phyloP scores from a whole-genome alignment of 1,140 invertebrate species.

The Nomia melanderi region DNA sequence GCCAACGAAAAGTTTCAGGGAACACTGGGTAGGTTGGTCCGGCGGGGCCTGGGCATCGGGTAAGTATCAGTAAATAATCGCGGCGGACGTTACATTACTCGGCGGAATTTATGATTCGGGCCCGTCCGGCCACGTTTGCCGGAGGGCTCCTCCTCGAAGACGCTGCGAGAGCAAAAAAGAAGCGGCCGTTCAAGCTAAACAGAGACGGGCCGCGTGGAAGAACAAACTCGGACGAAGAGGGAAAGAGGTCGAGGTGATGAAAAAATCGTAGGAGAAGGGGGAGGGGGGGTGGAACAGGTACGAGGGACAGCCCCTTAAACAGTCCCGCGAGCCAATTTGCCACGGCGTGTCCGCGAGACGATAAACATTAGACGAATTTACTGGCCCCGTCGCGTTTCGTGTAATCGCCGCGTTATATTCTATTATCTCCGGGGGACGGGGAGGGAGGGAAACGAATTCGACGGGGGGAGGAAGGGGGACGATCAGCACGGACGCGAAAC shows the following conservation, averaged over 20 bases:
- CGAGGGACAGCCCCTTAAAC: constrained; percentile 65
- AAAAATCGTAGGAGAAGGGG: constrained; percentile 46
- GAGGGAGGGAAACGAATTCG: background rate
- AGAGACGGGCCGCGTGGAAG: constrained; percentile 13
- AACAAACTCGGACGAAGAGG: constrained; percentile 25
- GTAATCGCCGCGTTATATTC: background rate
- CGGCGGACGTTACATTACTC: constrained; percentile 77
- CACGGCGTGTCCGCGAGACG: constrained; percentile 66
- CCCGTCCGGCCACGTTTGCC: constrained; percentile 72
- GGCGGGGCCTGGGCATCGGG: constrained; percentile 64
- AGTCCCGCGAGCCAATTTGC: constrained; percentile 74
- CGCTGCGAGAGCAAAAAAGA: constrained; percentile 48
- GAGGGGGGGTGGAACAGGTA: constrained; percentile 46
- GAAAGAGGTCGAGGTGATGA: constrained; percentile 47
- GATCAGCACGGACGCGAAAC: background rate
- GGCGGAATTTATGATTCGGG: constrained; percentile 78
- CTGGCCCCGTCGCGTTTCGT: too few species aligned
- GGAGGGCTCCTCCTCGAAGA: constrained; percentile 69
- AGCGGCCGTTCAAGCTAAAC: background rate
- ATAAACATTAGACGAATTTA: constrained; percentile 71
- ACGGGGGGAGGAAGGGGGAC: background rate
- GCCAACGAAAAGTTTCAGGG: constrained; percentile 63
- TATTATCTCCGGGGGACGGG: background rate
- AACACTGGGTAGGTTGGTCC: constrained; percentile 61
- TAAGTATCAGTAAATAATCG: constrained; percentile 80